phyloP scores from a whole-genome alignment of 2,113 vertebrate genomes.

The Scortum barcoo region DNA sequence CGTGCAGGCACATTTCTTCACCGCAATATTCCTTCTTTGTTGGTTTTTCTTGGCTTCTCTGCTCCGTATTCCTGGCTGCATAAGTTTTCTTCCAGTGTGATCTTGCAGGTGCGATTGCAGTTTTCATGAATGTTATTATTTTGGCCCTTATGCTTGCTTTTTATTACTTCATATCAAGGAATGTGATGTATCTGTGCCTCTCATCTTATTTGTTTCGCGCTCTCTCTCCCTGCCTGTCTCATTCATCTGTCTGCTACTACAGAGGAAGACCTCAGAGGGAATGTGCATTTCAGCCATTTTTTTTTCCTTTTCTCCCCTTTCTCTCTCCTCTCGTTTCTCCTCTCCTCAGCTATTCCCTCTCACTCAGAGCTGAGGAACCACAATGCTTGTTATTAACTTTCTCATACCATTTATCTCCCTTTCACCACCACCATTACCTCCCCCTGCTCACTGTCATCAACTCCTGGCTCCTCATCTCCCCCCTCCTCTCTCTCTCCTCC shows the following conservation, averaged over 20 bases:
- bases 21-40: background rate
- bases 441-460: constrained; percentile 58
- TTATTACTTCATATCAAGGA: constrained; percentile 35
- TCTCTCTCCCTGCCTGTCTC: constrained; percentile 17
- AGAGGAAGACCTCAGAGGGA: constrained; percentile 17
- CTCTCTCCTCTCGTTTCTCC: constrained; percentile 39
- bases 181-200: background rate
- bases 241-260: constrained; percentile 12
- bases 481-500: constrained; percentile 40
- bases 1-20: background rate
- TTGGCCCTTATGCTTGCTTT: constrained; percentile 21
- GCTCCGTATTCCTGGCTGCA: background rate
- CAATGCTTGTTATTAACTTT: constrained; percentile 75
- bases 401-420: constrained; percentile 72
- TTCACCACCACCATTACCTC: constrained; percentile 64
- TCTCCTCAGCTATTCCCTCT: constrained; percentile 34
- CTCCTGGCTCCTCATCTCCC: constrained; percentile 28
- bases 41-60: background rate
- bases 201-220: constrained; percentile 27
- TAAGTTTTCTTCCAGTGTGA: background rate
- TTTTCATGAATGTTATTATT: constrained; percentile 25
- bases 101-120: constrained; percentile 7
- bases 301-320: constrained; percentile 25
- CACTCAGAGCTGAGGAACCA: constrained; percentile 54
- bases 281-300: constrained; percentile 42